Base-by-base conservation (phyloP, 2,113 vertebrate species). In the Etheostoma cragini region DNA sequence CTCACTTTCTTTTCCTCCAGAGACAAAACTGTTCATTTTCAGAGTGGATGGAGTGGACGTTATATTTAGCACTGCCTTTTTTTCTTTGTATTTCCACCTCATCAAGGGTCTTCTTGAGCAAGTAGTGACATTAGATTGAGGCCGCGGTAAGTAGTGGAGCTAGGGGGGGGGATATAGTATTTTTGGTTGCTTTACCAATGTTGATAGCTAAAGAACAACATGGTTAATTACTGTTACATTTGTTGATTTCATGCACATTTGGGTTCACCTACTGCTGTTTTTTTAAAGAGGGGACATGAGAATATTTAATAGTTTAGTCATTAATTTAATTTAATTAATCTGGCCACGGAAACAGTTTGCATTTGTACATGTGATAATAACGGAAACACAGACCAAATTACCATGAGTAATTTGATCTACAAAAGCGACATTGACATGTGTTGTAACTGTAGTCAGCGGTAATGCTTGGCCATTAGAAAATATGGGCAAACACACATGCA, bases 201-300 rank as follows among this genome's bases (percentile, higher is more conserved):
- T 67, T 50, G 17, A 81, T 50, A 74, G 79, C 77, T 62, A 50
- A 78, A 73, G 66, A 89, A 90, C 85, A 88, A 91, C 82, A 17
- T 35, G 12, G 42, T 75, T 66, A 45, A 85, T 84, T 73, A n/a
- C 73, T 91, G 72, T 92, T 88, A 87, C 82, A 83, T 66, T 84
- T 73, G 11, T 61, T 72, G 57, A 46, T 13, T 33, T 45, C 7
- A 65, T 86, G 79, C 79, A 81, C 78, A 69, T 81, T 73, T 85
- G 11, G 53, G 64, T 72, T 78, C 16, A 61, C 35, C 16, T 72
- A 46, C 13, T 57, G 19, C 75, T 38, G 8, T 10, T 11, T 11
- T 82, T 35, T 65, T 38, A 57, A 22, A 53, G 53, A 8, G 5
- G 54, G n/a, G n/a, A 42, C 5, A 56, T 13, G 30, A 68, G 8